phyloP scores from a whole-genome alignment of 1,140 invertebrate genomes.

The Micrasema longulum region DNA sequence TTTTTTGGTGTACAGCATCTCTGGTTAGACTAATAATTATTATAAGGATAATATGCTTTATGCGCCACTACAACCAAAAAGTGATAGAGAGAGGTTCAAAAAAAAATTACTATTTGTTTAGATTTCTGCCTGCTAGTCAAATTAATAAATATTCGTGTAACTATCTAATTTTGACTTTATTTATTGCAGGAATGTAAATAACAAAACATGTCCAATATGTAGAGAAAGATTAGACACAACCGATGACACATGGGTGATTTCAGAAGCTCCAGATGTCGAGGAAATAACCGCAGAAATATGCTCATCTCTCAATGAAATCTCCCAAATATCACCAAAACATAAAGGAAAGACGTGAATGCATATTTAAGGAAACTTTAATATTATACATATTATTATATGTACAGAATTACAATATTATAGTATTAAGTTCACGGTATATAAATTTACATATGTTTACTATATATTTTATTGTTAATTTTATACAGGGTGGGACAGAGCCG shows the following conservation, averaged over 20 bases:
- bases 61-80: too few species aligned
- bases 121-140: too few species aligned
- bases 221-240: slow-evolving; percentile 71
- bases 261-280: slow-evolving; percentile 72
- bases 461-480: slow-evolving; percentile 1
- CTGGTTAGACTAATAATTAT: too few species aligned
- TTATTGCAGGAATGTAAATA: slow-evolving; percentile 70
- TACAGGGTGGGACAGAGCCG: background rate
- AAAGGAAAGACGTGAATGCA: slow-evolving; percentile 34
- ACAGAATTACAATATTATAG: background rate
- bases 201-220: slow-evolving; percentile 78
- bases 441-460: background rate
- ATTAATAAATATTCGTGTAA: too few species aligned
- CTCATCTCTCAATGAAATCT: slow-evolving; percentile 46
- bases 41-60: too few species aligned
- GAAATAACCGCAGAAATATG: slow-evolving; percentile 73
- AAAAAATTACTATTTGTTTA: too few species aligned
- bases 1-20: too few species aligned
- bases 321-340: slow-evolving; percentile 47
- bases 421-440: too few species aligned
- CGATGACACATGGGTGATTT: slow-evolving; percentile 76
- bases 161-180: too few species aligned
- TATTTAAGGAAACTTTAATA: slow-evolving; percentile 30
- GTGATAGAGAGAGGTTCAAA: too few species aligned
- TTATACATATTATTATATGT: slow-evolving; percentile 1